These are phyloP conservation scores for Rhinoptilus africanus DNA, from an alignment of 2,113 vertebrate genomes.

Conservation along the genomic window DNA sequence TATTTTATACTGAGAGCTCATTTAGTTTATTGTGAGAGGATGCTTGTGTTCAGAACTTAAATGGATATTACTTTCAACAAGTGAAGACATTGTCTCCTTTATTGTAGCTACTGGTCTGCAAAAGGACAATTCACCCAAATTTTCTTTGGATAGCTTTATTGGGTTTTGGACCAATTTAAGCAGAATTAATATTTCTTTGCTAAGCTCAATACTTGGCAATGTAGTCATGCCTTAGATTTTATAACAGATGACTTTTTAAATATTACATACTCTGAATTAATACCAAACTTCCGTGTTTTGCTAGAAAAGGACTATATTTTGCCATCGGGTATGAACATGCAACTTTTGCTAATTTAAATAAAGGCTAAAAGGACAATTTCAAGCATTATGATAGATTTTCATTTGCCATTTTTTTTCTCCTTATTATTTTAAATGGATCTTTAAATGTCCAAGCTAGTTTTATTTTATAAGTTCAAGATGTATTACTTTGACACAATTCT, in stretches of 20 bases:
- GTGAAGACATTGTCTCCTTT: not conserved
- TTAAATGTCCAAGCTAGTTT: not conserved
- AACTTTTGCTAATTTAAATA: slow-evolving; percentile 37
- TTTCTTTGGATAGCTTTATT: not conserved
- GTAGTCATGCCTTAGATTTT: slow-evolving; percentile 5
- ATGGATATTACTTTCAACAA: not conserved
- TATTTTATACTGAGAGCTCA: slow-evolving; percentile 37
- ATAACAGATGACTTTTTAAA: not conserved
- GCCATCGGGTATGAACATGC: not conserved
- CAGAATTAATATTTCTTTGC: not conserved
- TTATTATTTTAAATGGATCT: not conserved
- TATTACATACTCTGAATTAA: slow-evolving; percentile 16
- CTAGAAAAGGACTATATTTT: slow-evolving; percentile 16
- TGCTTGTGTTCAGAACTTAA: slow-evolving; percentile 14
- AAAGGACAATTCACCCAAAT: not conserved
- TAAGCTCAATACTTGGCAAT: not conserved
- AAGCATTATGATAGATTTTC: not conserved
- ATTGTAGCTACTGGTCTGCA: not conserved
- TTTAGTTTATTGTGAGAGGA: slow-evolving; percentile 42
- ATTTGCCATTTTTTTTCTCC: not conserved
- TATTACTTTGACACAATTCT: not conserved
- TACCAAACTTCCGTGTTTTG: not conserved
- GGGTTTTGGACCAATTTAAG: not conserved
- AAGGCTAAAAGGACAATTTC: slow-evolving; percentile 39
- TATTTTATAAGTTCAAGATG: not conserved